Evolutionary conservation across 2,888 invertebrate genomes (phyloP).

Genomic region (Polyploca ridens): DNA sequence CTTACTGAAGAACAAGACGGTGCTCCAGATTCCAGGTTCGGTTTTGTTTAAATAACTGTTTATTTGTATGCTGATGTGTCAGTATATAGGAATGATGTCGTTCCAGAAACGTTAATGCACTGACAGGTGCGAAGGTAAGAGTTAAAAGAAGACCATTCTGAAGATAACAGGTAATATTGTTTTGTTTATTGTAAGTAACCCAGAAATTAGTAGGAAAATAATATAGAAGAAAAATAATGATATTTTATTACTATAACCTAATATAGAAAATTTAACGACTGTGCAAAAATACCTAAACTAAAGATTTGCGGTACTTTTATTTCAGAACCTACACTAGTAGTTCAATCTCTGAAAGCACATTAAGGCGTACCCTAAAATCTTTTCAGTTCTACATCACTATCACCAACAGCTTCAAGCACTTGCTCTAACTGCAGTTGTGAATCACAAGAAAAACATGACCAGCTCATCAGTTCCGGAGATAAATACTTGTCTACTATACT

Average conservation of each 20-base stretch:
- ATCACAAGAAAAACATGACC: constrained; percentile 44
- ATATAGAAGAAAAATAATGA: no score
- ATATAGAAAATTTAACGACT: not conserved
- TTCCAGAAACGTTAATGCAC: constrained; percentile 73
- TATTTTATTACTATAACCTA: no score
- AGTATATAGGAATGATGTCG: constrained; percentile 55
- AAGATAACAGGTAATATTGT: constrained; percentile 8
- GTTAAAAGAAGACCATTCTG: constrained; percentile 32
- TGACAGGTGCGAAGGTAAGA: constrained; percentile 68
- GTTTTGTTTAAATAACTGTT: constrained; percentile 16
- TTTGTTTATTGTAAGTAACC: not conserved
- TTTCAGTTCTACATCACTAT: constrained; percentile 62
- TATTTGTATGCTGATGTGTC: constrained; percentile 14
- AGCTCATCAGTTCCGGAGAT: constrained; percentile 48
- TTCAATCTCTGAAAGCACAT: not conserved
- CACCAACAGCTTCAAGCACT: constrained; percentile 50
- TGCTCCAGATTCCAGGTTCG: constrained; percentile 67
- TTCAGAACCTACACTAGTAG: not conserved
- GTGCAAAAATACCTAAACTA: not conserved
- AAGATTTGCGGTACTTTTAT: not conserved
- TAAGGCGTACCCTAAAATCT: not conserved
- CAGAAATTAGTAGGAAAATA: no score
- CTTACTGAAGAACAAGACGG: constrained; percentile 62
- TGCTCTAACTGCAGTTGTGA: constrained; percentile 53
- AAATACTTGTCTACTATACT: constrained; percentile 72